A percentile compares a stretch with the other conserved stretches of the same genome.
These are phyloP conservation scores for Philereme transversata DNA, from an alignment of 2,888 invertebrate species.

Conservation along the genomic window DNA sequence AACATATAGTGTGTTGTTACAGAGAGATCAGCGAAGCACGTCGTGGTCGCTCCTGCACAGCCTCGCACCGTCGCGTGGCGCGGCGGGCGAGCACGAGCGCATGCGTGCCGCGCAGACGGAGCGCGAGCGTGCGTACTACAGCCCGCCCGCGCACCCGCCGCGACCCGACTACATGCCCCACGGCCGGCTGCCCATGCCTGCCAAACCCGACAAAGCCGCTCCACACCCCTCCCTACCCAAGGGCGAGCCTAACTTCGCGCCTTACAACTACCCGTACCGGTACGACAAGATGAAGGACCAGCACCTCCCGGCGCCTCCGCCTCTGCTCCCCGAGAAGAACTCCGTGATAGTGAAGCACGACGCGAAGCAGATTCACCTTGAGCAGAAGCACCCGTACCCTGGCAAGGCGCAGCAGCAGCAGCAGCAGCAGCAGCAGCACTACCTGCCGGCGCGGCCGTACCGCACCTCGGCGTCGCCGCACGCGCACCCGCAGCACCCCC, in stretches of 20 bases:
- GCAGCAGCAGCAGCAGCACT: conserved; percentile 71
- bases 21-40: conserved; percentile 77
- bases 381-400: conserved; percentile 83
- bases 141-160: conserved; percentile 49
- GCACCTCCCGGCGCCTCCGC: conserved; percentile 87
- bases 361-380: conserved; percentile 85
- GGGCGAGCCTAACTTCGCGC: conserved; percentile 87
- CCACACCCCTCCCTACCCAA: conserved; percentile 77
- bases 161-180: conserved; percentile 56
- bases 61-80: conserved; percentile 73
- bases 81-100: conserved; percentile 52
- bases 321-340: conserved; percentile 88
- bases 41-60: conserved; percentile 84
- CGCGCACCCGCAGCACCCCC: conserved; percentile 57
- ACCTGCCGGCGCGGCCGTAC: conserved; percentile 79
- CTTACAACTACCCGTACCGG: conserved; percentile 87
- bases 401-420: conserved; percentile 80
- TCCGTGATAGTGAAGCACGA: conserved; percentile 93
- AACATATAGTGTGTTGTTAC: conserved; percentile 38
- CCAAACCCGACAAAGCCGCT: conserved; percentile 67
- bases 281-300: conserved; percentile 87
- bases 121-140: conserved; percentile 48
- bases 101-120: conserved; percentile 47
- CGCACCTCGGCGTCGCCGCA: conserved; percentile 79
- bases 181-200: conserved; percentile 57